Percentiles rank a stretch among this genome's conserved stretches.
phyloP scores from a whole-genome alignment of 2,113 vertebrate species.

The Heterotilapia buettikoferi region DNA sequence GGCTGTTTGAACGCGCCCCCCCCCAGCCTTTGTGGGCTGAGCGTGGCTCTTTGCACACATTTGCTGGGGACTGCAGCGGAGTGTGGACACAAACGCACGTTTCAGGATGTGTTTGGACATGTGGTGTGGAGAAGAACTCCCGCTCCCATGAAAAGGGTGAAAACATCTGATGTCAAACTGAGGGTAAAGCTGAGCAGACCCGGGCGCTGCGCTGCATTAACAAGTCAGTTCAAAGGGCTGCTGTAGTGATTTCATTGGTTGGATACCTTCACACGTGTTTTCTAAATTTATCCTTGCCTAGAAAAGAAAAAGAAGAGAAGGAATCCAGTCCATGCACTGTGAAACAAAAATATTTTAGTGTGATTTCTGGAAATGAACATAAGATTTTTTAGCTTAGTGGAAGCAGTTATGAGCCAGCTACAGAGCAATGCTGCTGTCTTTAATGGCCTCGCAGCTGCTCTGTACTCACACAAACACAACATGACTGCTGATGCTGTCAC shows the following conservation, averaged over 20 bases:
- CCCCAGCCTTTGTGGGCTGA: background rate
- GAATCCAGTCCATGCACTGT: fast-evolving
- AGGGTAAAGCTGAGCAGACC: background rate
- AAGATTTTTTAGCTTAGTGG: background rate
- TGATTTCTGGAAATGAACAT: background rate
- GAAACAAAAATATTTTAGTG: background rate
- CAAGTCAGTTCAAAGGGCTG: background rate
- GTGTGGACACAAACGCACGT: background rate
- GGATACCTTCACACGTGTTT: background rate
- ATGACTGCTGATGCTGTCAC: conserved; percentile 52
- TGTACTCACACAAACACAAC: background rate
- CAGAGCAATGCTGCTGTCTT: background rate
- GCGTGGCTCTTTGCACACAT: background rate
- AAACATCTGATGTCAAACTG: background rate
- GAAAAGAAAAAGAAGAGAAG: background rate
- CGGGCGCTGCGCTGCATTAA: background rate
- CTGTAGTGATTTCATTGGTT: background rate
- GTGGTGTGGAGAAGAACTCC: background rate
- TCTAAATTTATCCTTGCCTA: background rate
- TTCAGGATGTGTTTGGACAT: background rate
- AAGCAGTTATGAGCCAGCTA: background rate
- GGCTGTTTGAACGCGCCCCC: background rate
- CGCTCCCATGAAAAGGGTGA: background rate
- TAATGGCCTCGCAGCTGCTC: background rate
- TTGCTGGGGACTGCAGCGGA: background rate